Evolutionary conservation across 2,113 vertebrate genomes (phyloP), one percentile per base, ranked within the genome.

Genomic region (Axis porcinus): DNA sequence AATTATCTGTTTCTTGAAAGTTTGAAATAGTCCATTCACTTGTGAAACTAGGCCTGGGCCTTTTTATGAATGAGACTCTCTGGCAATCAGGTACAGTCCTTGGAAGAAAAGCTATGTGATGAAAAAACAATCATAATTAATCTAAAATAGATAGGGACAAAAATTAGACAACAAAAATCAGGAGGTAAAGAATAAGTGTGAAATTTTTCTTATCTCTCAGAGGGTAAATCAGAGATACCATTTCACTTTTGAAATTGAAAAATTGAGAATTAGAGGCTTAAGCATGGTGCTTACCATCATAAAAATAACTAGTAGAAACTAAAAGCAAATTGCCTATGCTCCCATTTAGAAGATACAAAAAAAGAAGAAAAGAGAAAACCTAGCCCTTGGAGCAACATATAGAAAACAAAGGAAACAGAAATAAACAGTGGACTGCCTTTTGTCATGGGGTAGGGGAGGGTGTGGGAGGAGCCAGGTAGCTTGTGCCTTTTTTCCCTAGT

Each of bases 291-390:
- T 95, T 92, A 94, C 76, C 67, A 58, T 94, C n/a, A 67, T 78
- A 98, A 94, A 94, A 94, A 67, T 95, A 92, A 52, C 55, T 4
- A 84, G 57, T 58, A 83, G 82, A 95, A 93, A 86, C 40, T 55
- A 90, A 96, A 96, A 84, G 30, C 33, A 55, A 81, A 55, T 79
- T 55, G 19, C 50, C 81, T 96, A 60, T 40, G 43, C 28, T 82
- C 6, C 23, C 84, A 92, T 78, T 92, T 95, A 55, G 54, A 86
- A 84, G 74, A 64, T 70, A 81, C 8, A 21, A 36, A 30, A 60
- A 50, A 81, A 87, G 15, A 58, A 58, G 36, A 54, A 58, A 11
- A 30, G 28, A 94, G 47, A 55, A 55, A 97, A 83, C 19, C 1
- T n/a, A 82, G 40, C 45, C 11, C 70, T 91, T 74, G 13, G 64